A percentile compares a stretch with the other conserved stretches of the same genome.
Conservation (phyloP, 2,888 invertebrate genomes). For the Synergus umbraculus region DNA sequence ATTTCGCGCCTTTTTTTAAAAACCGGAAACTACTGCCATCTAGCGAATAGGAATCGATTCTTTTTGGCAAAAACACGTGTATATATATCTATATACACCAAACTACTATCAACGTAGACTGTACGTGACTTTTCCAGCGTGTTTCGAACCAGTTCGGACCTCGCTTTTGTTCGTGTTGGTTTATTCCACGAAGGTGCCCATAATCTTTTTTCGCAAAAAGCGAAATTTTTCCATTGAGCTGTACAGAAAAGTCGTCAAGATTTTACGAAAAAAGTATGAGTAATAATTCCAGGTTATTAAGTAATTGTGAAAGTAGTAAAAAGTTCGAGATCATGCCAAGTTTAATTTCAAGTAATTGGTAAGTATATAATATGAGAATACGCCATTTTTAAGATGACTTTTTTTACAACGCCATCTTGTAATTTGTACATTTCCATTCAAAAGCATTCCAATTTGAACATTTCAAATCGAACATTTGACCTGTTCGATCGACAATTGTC, state of each 20-base stretch:
- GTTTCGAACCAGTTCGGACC: not conserved
- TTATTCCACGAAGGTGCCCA: not conserved
- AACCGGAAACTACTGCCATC: conserved; percentile 4
- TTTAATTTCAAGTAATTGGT: conserved; percentile 83
- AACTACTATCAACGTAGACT: not conserved
- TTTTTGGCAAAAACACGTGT: not conserved
- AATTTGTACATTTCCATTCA: conserved; percentile 41
- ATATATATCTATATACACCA: not conserved
- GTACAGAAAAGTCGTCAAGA: conserved; percentile 64
- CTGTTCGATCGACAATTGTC: not conserved
- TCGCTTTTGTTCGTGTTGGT: conserved; percentile 13
- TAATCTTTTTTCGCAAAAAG: conserved; percentile 26
- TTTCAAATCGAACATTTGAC: too few relatives aligned
- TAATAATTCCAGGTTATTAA: conserved; percentile 73
- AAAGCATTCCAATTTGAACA: not conserved
- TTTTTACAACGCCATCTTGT: conserved; percentile 63
- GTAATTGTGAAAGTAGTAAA: conserved; percentile 75
- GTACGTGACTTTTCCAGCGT: conserved; percentile 11
- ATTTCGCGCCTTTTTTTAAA: not conserved
- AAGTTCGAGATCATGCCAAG: conserved; percentile 80
- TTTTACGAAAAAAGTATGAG: conserved; percentile 77
- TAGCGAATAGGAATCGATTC: not conserved
- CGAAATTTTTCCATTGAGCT: conserved; percentile 25
- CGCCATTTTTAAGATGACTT: conserved; percentile 63
- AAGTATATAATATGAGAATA: conserved; percentile 72